Conservation (phyloP, 2,888 invertebrate genomes). For the Eupeodes luniger region DNA sequence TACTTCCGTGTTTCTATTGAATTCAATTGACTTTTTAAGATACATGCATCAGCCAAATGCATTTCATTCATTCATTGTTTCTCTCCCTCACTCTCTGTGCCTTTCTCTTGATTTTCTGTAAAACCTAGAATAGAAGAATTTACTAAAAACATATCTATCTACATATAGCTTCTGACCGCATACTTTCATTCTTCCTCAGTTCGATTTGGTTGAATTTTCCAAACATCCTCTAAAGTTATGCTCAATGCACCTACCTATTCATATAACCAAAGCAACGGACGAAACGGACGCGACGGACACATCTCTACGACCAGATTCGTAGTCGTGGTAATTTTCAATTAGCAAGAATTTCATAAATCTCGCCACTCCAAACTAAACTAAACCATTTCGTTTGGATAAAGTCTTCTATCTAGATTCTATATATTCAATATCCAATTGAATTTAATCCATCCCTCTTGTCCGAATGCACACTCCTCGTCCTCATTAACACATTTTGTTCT, state of each 20-base stretch:
- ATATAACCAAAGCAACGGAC: neutral
- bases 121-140: constrained; percentile 1
- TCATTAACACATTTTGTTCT: constrained; percentile 51
- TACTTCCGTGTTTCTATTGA: constrained; percentile 45
- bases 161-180: constrained; percentile 53
- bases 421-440: neutral
- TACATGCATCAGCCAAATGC: constrained; percentile 14
- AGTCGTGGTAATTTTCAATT: constrained; percentile 71
- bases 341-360: constrained; percentile 65
- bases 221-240: constrained; percentile 49
- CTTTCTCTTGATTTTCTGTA: too few species aligned
- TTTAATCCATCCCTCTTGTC: constrained; percentile 9
- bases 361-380: constrained; percentile 19
- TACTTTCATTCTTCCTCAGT: constrained; percentile 56
- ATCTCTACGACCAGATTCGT: neutral
- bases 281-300: too few species aligned
- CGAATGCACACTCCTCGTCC: constrained; percentile 4
- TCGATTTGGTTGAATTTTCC: constrained; percentile 12
- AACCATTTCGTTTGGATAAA: constrained; percentile 2
- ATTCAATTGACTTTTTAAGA: constrained; percentile 28
- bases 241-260: neutral
- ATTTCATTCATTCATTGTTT: constrained; percentile 57
- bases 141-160: constrained; percentile 17
- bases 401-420: neutral
- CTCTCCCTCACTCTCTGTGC: neutral